These are phyloP conservation scores for Pristionchus arcanus DNA, from an alignment of 2,888 invertebrate species.

Conservation along the genomic window DNA sequence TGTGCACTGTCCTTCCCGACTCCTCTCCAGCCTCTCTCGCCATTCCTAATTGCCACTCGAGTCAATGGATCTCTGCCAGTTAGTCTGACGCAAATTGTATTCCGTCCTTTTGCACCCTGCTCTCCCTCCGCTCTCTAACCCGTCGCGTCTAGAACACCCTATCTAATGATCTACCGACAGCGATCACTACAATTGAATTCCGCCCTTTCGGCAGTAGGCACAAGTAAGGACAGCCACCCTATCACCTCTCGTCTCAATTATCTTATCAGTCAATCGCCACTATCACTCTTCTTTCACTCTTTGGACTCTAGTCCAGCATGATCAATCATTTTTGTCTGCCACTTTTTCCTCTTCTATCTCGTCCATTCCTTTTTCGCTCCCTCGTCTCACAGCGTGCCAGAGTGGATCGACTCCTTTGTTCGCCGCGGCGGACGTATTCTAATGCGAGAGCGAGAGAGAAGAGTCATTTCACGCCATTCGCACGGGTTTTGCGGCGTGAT, in stretches of 20 bases:
- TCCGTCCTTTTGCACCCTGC: too few species aligned
- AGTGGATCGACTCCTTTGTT: too few species aligned
- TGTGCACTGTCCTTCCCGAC: not conserved
- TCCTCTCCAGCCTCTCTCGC: not conserved
- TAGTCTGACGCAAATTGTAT: not conserved
- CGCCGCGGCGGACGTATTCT: too few species aligned
- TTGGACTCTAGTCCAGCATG: constrained; percentile 43
- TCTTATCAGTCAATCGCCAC: not conserved
- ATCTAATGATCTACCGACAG: too few species aligned
- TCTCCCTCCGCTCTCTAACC: too few species aligned
- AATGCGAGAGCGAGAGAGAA: too few species aligned
- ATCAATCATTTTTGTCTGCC: not conserved
- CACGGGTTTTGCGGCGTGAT: too few species aligned
- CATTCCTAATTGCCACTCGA: not conserved
- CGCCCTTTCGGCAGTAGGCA: not conserved
- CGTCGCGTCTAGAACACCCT: too few species aligned
- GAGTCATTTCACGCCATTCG: too few species aligned
- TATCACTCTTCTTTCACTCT: not conserved
- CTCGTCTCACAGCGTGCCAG: too few species aligned
- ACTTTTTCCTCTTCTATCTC: not conserved
- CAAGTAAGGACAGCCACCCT: not conserved
- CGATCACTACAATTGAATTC: not conserved
- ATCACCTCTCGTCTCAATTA: not conserved
- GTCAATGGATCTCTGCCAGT: not conserved
- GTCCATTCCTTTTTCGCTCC: not conserved